Conservation (phyloP, 1,140 invertebrate genomes). For the Episyrphus balteatus region DNA sequence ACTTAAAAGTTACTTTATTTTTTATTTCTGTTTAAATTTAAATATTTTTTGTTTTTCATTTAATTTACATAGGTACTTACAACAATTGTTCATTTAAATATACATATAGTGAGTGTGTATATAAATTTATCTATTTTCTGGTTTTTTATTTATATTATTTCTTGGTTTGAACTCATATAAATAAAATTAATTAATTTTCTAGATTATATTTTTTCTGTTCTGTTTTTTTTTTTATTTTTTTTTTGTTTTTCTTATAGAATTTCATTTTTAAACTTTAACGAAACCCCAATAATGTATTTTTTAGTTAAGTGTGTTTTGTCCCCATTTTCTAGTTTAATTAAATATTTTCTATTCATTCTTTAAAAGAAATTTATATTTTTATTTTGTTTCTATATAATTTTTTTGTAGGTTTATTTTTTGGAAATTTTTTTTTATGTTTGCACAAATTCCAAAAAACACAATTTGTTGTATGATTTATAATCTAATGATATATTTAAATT, state of each 20-base stretch:
- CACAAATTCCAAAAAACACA: no score
- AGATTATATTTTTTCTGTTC: constrained; percentile 1
- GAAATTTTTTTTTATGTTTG: no score
- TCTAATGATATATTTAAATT: no score
- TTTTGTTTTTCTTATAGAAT: constrained; percentile 16
- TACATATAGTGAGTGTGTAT: not conserved
- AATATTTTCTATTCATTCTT: no score
- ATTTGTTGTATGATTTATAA: no score
- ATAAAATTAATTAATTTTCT: constrained; percentile 12
- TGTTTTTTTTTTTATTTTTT: constrained; percentile 6
- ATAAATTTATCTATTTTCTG: constrained; percentile 8
- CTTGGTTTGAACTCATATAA: constrained; percentile 28
- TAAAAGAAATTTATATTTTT: no score
- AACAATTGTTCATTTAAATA: constrained; percentile 8
- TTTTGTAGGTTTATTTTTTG: no score
- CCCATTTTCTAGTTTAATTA: constrained; percentile 15
- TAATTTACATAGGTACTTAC: constrained; percentile 13
- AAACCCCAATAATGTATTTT: not conserved
- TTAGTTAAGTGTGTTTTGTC: not conserved
- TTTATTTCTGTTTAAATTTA: constrained; percentile 10
- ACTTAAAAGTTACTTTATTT: constrained; percentile 6
- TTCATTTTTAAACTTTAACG: constrained; percentile 6
- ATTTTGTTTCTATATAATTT: no score
- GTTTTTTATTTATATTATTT: constrained; percentile 3
- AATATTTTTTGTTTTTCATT: constrained; percentile 4